Conservation (phyloP, 2,888 invertebrate genomes). For the Dascillus cervinus region DNA sequence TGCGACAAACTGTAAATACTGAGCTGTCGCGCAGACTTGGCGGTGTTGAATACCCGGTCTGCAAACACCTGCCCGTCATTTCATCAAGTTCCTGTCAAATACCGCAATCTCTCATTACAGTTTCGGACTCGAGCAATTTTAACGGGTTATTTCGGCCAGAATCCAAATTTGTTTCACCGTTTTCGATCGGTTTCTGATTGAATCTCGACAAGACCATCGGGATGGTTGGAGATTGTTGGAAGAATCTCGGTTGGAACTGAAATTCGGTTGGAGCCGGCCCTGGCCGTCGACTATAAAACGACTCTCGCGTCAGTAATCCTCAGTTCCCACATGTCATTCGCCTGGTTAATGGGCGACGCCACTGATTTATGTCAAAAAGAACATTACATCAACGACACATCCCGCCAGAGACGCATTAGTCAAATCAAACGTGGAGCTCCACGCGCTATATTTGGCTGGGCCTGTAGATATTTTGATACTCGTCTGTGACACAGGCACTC, state of each 20-base stretch:
- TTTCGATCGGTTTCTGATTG: no score
- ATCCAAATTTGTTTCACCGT: no score
- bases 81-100: constrained; percentile 24
- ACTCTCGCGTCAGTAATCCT: background rate
- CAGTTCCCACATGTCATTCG: constrained; percentile 8
- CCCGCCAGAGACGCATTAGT: constrained; percentile 24
- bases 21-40: constrained; percentile 22
- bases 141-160: no score
- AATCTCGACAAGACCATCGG: no score
- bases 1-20: no score
- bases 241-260: no score
- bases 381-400: constrained; percentile 26
- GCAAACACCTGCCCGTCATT: constrained; percentile 27
- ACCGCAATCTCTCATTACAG: no score
- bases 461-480: constrained; percentile 17
- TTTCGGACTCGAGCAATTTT: no score
- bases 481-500: constrained; percentile 12
- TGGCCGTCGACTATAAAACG: no score
- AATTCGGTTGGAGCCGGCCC: no score
- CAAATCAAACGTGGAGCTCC: constrained; percentile 21
- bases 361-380: constrained; percentile 25
- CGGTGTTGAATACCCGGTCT: constrained; percentile 22
- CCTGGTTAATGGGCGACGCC: constrained; percentile 8
- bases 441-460: constrained; percentile 19
- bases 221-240: no score